Percentiles rank a stretch among this genome's conserved stretches.
Evolutionary conservation across 2,797 vertebrate species (phyloP).

Genomic region (Epinephelus awoara): DNA sequence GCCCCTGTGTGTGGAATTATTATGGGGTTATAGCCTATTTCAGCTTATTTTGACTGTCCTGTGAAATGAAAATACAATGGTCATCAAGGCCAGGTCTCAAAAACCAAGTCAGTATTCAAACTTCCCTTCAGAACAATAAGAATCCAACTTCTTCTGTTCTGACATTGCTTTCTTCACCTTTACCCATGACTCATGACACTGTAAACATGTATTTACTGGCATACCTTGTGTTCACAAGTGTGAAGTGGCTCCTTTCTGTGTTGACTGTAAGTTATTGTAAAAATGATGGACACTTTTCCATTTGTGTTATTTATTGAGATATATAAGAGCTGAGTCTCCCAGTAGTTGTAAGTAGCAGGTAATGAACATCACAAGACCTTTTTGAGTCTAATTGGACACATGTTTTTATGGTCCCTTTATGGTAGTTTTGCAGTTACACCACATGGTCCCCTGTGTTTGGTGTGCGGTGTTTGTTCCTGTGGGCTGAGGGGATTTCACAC

Average conservation of each 20-base stretch:
- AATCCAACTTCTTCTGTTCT: not conserved
- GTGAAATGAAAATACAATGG: no score
- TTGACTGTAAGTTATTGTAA: not conserved
- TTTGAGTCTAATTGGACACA: not conserved
- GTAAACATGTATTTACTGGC: not conserved
- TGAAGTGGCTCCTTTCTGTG: not conserved
- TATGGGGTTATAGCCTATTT: no score
- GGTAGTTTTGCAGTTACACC: not conserved
- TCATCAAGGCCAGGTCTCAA: no score
- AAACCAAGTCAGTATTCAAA: no score
- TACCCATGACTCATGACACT: no score
- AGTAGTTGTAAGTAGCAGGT: not conserved
- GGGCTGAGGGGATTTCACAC: constrained; percentile 2
- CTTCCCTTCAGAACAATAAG: not conserved
- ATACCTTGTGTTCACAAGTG: no score
- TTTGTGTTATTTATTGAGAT: not conserved
- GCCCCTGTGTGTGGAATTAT: no score
- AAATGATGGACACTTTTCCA: not conserved
- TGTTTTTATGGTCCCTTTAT: not conserved
- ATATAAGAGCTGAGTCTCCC: not conserved
- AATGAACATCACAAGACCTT: not conserved
- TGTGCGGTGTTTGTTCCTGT: constrained; percentile 26
- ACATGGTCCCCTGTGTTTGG: not conserved
- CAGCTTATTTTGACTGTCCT: no score
- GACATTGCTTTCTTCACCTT: not conserved